Evolutionary conservation across 2,797 vertebrate species (phyloP).

Genomic region (Premnoplex brunnescens): DNA sequence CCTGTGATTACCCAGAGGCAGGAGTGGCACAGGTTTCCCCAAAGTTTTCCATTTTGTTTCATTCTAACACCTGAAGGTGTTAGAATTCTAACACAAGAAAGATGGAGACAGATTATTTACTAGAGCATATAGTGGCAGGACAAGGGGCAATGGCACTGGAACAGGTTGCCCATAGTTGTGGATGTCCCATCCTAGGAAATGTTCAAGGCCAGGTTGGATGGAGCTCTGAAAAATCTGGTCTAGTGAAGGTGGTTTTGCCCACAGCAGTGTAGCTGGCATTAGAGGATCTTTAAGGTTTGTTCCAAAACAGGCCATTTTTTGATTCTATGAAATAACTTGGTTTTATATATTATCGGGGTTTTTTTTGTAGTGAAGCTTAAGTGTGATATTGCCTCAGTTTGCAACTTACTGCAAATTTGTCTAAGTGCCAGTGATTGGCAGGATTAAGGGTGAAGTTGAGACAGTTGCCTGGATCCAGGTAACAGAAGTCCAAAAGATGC

Average conservation of each 20-base stretch:
- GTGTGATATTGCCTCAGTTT: background rate
- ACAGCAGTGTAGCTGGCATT: background rate
- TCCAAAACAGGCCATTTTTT: background rate
- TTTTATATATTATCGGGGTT: background rate
- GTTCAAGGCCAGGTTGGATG: background rate
- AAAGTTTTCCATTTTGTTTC: background rate
- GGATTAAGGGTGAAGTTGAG: background rate
- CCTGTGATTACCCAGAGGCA: background rate
- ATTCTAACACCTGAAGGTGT: background rate
- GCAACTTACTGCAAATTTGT: background rate
- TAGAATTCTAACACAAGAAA: background rate
- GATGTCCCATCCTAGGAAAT: background rate
- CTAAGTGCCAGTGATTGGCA: background rate
- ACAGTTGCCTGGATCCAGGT: background rate
- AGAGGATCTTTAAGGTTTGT: background rate
- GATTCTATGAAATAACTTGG: background rate
- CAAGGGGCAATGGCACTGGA: no score
- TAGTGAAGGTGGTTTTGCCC: background rate
- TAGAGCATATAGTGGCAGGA: background rate
- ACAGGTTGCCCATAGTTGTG: fast-evolving
- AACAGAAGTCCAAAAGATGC: background rate
- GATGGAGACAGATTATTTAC: background rate
- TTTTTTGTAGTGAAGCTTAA: background rate
- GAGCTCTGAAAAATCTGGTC: background rate
- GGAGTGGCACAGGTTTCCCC: background rate